phyloP scores from a whole-genome alignment of 2,113 vertebrate genomes.

The Chaetodon auriga region DNA sequence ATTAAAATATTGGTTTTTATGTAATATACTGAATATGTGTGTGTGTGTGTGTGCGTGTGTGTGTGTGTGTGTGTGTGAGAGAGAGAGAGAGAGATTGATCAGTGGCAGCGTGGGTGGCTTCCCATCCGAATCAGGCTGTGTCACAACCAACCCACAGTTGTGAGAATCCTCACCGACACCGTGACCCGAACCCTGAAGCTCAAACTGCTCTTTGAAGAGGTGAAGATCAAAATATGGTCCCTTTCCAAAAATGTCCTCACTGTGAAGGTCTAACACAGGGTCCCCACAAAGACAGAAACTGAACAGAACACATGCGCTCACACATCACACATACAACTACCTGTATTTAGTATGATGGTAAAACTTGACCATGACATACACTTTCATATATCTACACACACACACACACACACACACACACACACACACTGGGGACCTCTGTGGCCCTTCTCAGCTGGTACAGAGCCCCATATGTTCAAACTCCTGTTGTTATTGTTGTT shows the following conservation, averaged over 20 bases:
- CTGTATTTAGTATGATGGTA: background rate
- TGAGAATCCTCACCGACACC: background rate
- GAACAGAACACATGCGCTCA: background rate
- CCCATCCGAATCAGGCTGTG: constrained; percentile 38
- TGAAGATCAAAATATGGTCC: background rate
- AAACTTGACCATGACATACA: too few relatives aligned
- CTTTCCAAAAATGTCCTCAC: background rate
- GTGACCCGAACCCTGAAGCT: constrained; percentile 7
- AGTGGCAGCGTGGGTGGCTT: constrained; percentile 60
- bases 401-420: background rate
- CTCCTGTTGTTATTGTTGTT: constrained; percentile 84
- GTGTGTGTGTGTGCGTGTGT: background rate
- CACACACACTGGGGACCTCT: constrained; percentile 54
- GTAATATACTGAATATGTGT: background rate
- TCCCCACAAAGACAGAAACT: background rate
- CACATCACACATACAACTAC: background rate
- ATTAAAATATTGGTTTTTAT: background rate
- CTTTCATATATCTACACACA: background rate
- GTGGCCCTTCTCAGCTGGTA: constrained; percentile 80
- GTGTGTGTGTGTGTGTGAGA: background rate
- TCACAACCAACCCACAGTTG: too few relatives aligned
- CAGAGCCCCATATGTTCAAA: constrained; percentile 79
- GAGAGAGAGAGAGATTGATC: background rate
- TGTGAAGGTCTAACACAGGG: background rate
- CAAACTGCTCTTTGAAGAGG: constrained; percentile 23